Base-by-base conservation (phyloP, 2,113 vertebrate genomes). In the Ancistrus triradiatus region DNA sequence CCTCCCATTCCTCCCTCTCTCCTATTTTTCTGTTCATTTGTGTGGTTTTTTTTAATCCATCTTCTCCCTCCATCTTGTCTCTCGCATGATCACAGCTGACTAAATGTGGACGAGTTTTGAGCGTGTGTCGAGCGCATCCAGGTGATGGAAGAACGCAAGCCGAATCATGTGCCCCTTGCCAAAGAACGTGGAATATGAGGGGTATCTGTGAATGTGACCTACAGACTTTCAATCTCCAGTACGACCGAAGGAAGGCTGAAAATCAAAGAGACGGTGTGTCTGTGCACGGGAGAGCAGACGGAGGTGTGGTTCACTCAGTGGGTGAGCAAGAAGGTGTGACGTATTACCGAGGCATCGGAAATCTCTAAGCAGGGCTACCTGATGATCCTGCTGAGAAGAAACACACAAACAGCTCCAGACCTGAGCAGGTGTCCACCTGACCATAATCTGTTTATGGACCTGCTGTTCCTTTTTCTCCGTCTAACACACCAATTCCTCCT, bases 51-150 rank as follows among this genome's bases (percentile, higher is more conserved):
- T 56, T 18, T 35, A n/a, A 7, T 33, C 15, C 21, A 31, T 59
- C 53, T 58, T 27, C 17, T 59, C 56, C 44, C 28, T 53, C 44
- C 68, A 48, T 76, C 59, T 77, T 75, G 7, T 68, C 68, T 63
- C n/a, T n/a, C n/a, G n/a, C 70, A 73, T 81, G 81, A 81, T 73
- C 77, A 72, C 73, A 77, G 73, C 44, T 63, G 74, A 81, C n/a
- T n/a, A n/a, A n/a, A n/a, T n/a, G 69, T 55, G 73, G 37, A 37
- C 10, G 5, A 69, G 70, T 69, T 31, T 28, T 11, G n/a, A 58
- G 47, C 24, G 8, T 27, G 11, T 27, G 13, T 31, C 9, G 18
- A 40, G 43, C 40, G 44, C 51, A n/a, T n/a, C n/a, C n/a, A n/a
- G n/a, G n/a, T n/a, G 58, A 48, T 60, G 22, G 8, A 58, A 68